Percentiles rank a stretch among this genome's conserved stretches.
These are phyloP conservation scores for Enteromius afrohamiltoni DNA, from an alignment of 2,797 vertebrate species.

Conservation along the genomic window DNA sequence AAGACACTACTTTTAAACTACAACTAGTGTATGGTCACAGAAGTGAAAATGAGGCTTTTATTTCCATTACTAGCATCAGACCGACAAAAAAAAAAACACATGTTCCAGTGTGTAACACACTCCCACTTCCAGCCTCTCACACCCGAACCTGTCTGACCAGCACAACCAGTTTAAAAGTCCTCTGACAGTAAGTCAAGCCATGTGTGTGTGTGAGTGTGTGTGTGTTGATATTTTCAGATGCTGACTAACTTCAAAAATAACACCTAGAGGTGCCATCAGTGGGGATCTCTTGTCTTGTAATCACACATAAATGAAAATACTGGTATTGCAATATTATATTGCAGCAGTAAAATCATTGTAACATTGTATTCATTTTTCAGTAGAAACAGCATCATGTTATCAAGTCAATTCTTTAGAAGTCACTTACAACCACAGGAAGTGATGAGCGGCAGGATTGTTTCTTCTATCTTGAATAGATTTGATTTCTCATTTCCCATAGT, in stretches of 20 bases:
- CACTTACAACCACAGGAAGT: background rate
- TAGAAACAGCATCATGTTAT: background rate
- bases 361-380: background rate
- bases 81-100: constrained; percentile 7
- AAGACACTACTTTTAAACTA: background rate
- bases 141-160: constrained; percentile 46
- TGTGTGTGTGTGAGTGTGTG: constrained; percentile 14
- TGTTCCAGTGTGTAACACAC: constrained; percentile 37
- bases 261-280: background rate
- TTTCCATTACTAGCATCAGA: background rate
- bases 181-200: background rate
- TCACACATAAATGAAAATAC: background rate
- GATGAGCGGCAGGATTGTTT: background rate
- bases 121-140: constrained; percentile 43
- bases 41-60: background rate
- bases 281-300: background rate
- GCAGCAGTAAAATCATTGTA: background rate
- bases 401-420: background rate
- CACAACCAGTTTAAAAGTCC: constrained; percentile 45
- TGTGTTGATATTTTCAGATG: constrained; percentile 11
- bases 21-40: background rate
- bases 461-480: background rate
- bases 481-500: background rate
- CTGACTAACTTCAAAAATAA: constrained; percentile 34
- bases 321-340: background rate